These are phyloP conservation scores for Lordiphosa stackelbergi DNA, from an alignment of 1,140 invertebrate genomes.

Conservation along the genomic window DNA sequence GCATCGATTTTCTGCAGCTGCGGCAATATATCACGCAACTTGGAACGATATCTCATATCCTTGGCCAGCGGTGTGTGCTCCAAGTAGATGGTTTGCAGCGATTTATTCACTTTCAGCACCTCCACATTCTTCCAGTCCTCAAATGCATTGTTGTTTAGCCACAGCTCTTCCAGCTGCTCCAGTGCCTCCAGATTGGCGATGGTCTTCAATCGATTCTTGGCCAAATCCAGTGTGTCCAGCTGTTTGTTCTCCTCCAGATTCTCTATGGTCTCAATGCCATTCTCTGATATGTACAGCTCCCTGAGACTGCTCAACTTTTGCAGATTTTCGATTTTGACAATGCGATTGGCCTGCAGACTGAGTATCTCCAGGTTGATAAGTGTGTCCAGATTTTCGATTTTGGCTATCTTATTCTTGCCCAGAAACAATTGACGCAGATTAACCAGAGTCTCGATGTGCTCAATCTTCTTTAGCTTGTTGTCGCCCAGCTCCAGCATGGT, in stretches of 20 bases:
- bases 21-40: conserved; percentile 92
- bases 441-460: conserved; percentile 87
- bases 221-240: conserved; percentile 92
- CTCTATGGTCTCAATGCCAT: conserved; percentile 90
- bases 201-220: conserved; percentile 89
- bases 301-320: conserved; percentile 85
- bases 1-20: conserved; percentile 96
- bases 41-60: conserved; percentile 92
- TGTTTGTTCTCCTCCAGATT: conserved; percentile 84
- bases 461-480: conserved; percentile 89
- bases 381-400: conserved; percentile 91
- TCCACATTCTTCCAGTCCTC: conserved; percentile 91
- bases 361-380: conserved; percentile 88
- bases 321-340: conserved; percentile 92
- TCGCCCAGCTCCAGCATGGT: conserved; percentile 95
- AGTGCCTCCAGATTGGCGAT: conserved; percentile 90
- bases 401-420: conserved; percentile 97
- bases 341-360: conserved; percentile 94
- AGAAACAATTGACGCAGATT: conserved; percentile 89
- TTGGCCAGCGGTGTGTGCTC: conserved; percentile 93
- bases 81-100: conserved; percentile 93
- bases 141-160: conserved; percentile 96
- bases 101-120: conserved; percentile 84
- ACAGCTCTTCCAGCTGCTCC: conserved; percentile 90
- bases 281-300: conserved; percentile 96